These are phyloP conservation scores for Phenacoccus solenopsis DNA, from an alignment of 1,140 invertebrate genomes.

Conservation along the genomic window DNA sequence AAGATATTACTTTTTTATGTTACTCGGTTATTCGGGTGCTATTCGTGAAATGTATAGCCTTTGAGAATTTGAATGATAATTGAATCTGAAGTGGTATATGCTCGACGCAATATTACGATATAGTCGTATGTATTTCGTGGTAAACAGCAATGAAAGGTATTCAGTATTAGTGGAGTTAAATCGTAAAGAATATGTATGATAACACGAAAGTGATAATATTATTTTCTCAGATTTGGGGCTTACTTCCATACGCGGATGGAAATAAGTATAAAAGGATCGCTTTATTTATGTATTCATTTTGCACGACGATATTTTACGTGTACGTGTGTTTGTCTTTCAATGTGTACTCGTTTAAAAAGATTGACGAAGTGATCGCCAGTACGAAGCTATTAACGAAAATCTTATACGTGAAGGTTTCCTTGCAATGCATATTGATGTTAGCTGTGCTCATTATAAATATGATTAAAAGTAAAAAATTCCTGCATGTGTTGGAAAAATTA, in stretches of 20 bases:
- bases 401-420: background rate
- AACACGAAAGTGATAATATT: background rate
- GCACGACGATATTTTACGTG: background rate
- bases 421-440: background rate
- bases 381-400: background rate
- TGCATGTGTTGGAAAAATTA: background rate
- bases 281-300: background rate
- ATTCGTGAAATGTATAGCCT: too few relatives aligned
- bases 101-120: too few relatives aligned
- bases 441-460: background rate
- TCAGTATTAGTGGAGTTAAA: background rate
- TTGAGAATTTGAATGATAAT: background rate
- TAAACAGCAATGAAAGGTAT: background rate
- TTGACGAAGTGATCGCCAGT: background rate
- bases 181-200: background rate
- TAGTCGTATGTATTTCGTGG: too few relatives aligned
- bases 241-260: background rate
- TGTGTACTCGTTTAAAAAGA: background rate
- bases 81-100: background rate
- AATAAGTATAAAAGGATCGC: background rate
- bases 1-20: too few relatives aligned
- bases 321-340: conserved; percentile 4
- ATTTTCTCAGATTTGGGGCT: background rate
- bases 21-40: too few relatives aligned
- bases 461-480: background rate